Evolutionary conservation across 2,888 invertebrate species (phyloP).

Genomic region (Heliconius ethilla): DNA sequence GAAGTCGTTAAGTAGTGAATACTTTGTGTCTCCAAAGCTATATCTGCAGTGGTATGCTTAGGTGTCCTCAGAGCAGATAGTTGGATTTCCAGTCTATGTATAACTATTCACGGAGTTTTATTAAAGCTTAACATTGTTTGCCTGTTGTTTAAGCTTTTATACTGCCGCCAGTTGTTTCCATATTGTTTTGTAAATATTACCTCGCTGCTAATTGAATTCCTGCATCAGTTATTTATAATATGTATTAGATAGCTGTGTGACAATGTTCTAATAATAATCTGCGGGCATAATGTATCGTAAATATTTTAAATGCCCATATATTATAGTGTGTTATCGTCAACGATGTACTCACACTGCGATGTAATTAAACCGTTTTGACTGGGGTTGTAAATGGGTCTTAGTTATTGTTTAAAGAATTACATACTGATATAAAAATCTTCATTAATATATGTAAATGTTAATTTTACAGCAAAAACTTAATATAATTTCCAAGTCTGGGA

Average conservation of each 20-base stretch:
- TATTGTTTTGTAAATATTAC: constrained; percentile 53
- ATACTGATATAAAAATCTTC: neutral
- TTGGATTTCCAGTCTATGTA: constrained; percentile 75
- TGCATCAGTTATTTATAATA: constrained; percentile 47
- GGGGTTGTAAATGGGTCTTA: neutral
- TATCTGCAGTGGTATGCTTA: constrained; percentile 73
- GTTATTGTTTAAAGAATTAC: neutral
- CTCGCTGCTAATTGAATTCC: constrained; percentile 48
- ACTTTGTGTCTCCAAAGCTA: constrained; percentile 77
- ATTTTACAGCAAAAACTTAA: too few species aligned
- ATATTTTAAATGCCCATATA: constrained; percentile 41
- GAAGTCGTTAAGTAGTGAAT: constrained; percentile 61
- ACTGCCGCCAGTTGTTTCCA: constrained; percentile 51
- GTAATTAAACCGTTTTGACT: neutral
- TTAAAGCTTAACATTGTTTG: constrained; percentile 71
- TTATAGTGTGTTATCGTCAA: neutral
- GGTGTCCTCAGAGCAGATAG: constrained; percentile 75
- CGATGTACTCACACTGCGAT: neutral
- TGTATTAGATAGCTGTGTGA: constrained; percentile 42
- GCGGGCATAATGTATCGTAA: constrained; percentile 43
- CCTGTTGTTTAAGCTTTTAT: constrained; percentile 54
- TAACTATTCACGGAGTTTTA: constrained; percentile 72
- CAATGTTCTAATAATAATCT: constrained; percentile 44
- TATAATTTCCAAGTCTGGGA: too few species aligned
- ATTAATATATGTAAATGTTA: neutral